phyloP scores from a whole-genome alignment of 2,888 invertebrate species.

The Clanis bilineata region DNA sequence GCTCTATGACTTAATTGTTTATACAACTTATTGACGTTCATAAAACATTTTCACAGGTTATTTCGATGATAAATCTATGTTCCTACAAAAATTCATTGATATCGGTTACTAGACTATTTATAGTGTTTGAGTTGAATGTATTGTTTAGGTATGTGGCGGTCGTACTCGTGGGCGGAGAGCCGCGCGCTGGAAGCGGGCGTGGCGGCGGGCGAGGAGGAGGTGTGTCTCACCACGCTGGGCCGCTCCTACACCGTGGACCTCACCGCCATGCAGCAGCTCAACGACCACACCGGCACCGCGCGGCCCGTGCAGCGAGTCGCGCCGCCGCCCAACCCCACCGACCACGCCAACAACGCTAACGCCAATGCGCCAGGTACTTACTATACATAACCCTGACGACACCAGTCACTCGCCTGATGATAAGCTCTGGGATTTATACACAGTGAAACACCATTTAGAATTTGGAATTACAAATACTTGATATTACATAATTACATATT shows the following conservation, averaged over 20 bases:
- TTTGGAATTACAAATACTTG: no score
- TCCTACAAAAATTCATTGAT: no score
- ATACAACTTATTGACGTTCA: no score
- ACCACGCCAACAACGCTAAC: slow-evolving; percentile 36
- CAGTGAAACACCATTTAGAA: no score
- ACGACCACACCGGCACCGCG: slow-evolving; percentile 98
- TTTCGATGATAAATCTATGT: no score
- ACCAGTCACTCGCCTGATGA: no score
- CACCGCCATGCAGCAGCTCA: slow-evolving; percentile 98
- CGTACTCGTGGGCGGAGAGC: slow-evolving; percentile 96
- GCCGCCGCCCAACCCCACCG: slow-evolving; percentile 56
- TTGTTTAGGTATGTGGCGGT: slow-evolving; percentile 89
- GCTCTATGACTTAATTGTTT: no score
- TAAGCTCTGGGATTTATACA: no score
- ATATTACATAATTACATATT: no score
- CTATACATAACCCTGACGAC: no score
- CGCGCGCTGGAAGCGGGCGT: slow-evolving; percentile 97
- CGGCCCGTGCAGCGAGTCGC: slow-evolving; percentile 94
- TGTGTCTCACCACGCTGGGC: slow-evolving; percentile 94
- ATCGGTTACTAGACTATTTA: no score
- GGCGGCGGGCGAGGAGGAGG: slow-evolving; percentile 96
- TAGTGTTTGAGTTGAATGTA: not conserved
- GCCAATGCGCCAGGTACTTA: slow-evolving; percentile 38
- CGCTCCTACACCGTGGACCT: slow-evolving; percentile 98
- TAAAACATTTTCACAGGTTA: not conserved